These are phyloP conservation scores for Meteorus sp. DNA, from an alignment of 1,140 invertebrate species.

Conservation along the genomic window DNA sequence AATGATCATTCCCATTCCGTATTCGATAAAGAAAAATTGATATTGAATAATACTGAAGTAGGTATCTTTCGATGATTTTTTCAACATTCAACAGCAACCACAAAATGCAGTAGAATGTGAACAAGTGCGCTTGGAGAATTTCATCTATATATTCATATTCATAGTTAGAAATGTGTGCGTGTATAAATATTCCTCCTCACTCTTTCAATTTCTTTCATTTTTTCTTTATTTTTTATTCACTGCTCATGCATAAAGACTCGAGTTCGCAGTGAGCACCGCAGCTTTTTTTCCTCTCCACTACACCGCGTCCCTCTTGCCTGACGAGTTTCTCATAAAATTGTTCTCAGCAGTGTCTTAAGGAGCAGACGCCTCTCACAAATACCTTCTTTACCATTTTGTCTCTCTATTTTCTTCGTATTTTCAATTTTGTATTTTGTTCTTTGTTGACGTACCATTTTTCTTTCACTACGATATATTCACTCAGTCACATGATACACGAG, in stretches of 20 bases:
- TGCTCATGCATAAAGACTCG: neutral
- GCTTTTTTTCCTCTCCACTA: constrained; percentile 1
- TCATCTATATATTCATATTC: too few relatives aligned
- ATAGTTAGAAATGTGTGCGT: too few relatives aligned
- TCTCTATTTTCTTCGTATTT: neutral
- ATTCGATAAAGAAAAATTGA: too few relatives aligned
- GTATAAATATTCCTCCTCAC: neutral
- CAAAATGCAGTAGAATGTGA: too few relatives aligned
- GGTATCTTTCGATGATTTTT: too few relatives aligned
- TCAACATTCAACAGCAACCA: too few relatives aligned
- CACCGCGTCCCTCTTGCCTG: neutral
- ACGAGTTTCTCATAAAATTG: constrained; percentile 17
- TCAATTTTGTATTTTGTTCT: neutral
- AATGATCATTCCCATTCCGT: too few relatives aligned
- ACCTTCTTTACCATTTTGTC: constrained; percentile 1
- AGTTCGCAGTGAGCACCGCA: constrained; percentile 5
- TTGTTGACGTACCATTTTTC: neutral
- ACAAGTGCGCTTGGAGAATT: too few relatives aligned
- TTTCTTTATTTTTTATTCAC: neutral
- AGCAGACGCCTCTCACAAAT: constrained; percentile 3
- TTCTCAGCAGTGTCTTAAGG: constrained; percentile 18
- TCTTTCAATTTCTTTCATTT: neutral
- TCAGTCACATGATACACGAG: neutral
- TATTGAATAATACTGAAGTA: too few relatives aligned
- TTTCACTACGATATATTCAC: neutral